Percentiles rank a stretch among this genome's conserved stretches.
These are phyloP conservation scores for Trissolcus brochymenae DNA, from an alignment of 2,888 invertebrate genomes.

Conservation along the genomic window DNA sequence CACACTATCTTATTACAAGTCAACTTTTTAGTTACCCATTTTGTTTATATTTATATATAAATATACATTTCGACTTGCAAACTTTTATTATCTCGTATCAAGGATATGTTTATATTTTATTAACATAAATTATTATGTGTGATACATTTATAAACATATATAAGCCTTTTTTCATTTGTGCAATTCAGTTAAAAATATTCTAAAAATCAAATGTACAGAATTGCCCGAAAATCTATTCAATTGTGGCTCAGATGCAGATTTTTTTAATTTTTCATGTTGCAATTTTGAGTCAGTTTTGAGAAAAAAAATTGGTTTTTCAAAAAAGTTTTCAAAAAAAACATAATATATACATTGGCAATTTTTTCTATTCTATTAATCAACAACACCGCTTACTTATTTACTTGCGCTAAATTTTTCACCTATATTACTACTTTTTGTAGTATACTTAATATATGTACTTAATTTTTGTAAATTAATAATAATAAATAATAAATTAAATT, in stretches of 20 bases:
- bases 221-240: no score
- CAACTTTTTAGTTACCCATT: conserved; percentile 1
- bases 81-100: conserved; percentile 20
- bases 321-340: neutral
- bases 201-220: no score
- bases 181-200: no score
- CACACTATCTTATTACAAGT: conserved; percentile 7
- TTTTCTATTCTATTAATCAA: neutral
- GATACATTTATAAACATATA: neutral
- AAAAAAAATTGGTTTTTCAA: no score
- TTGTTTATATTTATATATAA: conserved; percentile 18
- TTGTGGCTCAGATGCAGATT: no score
- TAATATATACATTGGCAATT: neutral
- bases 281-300: no score
- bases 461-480: no score
- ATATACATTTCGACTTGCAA: conserved; percentile 44
- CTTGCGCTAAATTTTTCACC: neutral
- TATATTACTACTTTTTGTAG: no score
- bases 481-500: no score
- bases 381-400: neutral
- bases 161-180: no score
- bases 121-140: neutral
- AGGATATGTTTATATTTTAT: conserved; percentile 41
- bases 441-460: no score
- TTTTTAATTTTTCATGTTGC: no score